phyloP scores from a whole-genome alignment of 1,140 invertebrate species.

The Tribolium castaneum region DNA sequence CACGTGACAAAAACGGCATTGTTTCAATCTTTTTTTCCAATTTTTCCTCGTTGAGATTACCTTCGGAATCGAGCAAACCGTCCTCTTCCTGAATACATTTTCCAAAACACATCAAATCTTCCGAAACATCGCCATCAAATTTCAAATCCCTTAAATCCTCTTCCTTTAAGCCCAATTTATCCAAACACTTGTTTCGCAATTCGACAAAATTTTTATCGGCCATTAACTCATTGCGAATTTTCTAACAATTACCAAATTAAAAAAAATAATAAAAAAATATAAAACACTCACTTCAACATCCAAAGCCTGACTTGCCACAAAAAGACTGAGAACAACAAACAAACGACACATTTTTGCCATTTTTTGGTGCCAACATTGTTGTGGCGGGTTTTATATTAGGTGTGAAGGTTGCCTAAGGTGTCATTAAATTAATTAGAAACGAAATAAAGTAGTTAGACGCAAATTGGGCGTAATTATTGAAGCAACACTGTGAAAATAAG shows the following conservation, averaged over 20 bases:
- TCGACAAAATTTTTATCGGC: slow-evolving; percentile 4
- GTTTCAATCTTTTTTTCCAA: neutral
- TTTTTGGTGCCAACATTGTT: neutral
- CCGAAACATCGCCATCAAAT: neutral
- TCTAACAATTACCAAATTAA: neutral
- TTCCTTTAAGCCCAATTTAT: neutral
- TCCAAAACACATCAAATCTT: neutral
- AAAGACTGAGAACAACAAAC: neutral
- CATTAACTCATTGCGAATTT: neutral
- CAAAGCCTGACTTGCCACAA: neutral
- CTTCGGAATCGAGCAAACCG: neutral
- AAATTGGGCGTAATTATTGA: neutral
- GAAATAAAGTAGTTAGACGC: neutral
- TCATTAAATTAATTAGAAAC: neutral
- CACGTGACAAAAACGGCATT: neutral
- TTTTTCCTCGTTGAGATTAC: neutral
- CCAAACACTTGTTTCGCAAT: neutral
- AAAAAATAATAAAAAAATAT: neutral
- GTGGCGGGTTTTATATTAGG: neutral
- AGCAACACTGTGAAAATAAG: neutral
- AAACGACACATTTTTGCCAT: neutral
- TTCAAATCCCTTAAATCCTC: neutral
- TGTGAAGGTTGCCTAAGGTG: neutral
- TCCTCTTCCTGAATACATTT: neutral
- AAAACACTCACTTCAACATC: neutral